A percentile compares a stretch with the other conserved stretches of the same genome.
These are phyloP conservation scores for Ennomos fuscantarius DNA, from an alignment of 2,888 invertebrate species.

Conservation along the genomic window DNA sequence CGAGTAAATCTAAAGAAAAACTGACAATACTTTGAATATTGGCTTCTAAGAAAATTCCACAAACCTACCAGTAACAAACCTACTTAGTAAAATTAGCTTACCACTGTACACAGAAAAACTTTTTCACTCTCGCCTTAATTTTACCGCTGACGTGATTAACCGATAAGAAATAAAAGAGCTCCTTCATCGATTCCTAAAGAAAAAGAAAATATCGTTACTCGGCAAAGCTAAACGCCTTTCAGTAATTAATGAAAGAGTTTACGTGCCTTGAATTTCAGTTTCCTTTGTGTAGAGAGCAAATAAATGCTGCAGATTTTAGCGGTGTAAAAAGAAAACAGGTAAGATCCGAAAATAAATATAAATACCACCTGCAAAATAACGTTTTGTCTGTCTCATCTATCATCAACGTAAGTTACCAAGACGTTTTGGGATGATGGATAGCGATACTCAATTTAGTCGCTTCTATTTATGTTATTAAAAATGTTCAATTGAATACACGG, in stretches of 20 bases:
- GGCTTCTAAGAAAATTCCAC: conserved; percentile 5
- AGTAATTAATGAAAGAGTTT: conserved; percentile 28
- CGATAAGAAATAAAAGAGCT: conserved; percentile 76
- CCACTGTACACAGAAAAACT: conserved; percentile 79
- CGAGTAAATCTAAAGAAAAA: neutral
- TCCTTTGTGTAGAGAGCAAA: conserved; percentile 65
- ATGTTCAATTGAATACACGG: conserved; percentile 4
- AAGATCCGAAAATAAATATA: conserved; percentile 62
- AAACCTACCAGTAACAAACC: conserved; percentile 7
- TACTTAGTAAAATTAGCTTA: conserved; percentile 46
- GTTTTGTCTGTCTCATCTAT: conserved; percentile 32
- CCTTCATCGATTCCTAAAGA: conserved; percentile 74
- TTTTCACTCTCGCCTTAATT: conserved; percentile 74
- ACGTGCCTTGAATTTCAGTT: conserved; percentile 70
- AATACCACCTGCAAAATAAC: conserved; percentile 58
- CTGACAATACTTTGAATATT: conserved; percentile 9
- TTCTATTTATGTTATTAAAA: conserved; percentile 17
- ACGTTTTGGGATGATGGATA: conserved; percentile 23
- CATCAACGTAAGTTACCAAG: conserved; percentile 11
- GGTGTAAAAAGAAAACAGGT: conserved; percentile 65
- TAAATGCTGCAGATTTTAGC: conserved; percentile 71
- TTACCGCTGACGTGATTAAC: conserved; percentile 75
- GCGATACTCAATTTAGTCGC: neutral
- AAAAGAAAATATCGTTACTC: conserved; percentile 20
- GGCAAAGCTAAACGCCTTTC: conserved; percentile 15